Base-by-base conservation (phyloP, 2,888 invertebrate species). In the Athrips mouffetella region DNA sequence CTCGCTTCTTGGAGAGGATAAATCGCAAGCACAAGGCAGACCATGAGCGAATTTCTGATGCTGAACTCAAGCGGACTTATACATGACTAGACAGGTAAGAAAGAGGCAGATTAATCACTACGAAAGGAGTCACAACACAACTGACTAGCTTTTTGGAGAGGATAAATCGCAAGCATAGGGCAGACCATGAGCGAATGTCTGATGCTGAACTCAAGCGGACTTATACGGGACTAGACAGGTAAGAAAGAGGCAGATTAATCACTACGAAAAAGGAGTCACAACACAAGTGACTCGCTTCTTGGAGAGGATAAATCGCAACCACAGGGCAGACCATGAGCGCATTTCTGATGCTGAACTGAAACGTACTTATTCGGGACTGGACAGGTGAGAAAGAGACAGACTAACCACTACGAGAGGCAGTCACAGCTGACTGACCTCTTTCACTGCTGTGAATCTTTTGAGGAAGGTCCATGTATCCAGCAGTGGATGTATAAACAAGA, bases 151-250 rank as follows among this genome's bases (percentile, higher is more conserved):
- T 89, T 57, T 80, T 89, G 40, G 89, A 89, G 72, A 75, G 89
- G 51, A 89, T 89, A 57, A 87, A 89, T 13, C 83, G 89, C 73
- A 82, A 87, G 76, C 73, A 83, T 7, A 73, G 86, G 33, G 66
- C 76, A 15, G 82, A 76, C 57, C 80, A 87, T 41, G 89, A 89
- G 70, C 74, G 88, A 48, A 85, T 87, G 56, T 86, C 88, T 65
- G 45, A 45, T n/a, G 45, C 45, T 7, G 45, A 91, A 30, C 87
- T 91, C 25, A 90, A 89, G 59, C 77, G 86, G 53, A 91, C 91
- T 0, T 91, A 91, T 71, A 91, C 91, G 0, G 91, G 91, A 1
- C 77, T 91, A 27, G 91, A 91, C 70, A 89, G 89, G 89, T 88
- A 21, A 37, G n/a, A 3, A 8, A 18, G 2, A 18, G 3, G 52